Percentiles rank a stretch among this genome's conserved stretches.
These are phyloP conservation scores for Pelagia noctiluca DNA, from an alignment of 30 jellyfish, hydroid and myxozoan species.

Conservation along the genomic window DNA sequence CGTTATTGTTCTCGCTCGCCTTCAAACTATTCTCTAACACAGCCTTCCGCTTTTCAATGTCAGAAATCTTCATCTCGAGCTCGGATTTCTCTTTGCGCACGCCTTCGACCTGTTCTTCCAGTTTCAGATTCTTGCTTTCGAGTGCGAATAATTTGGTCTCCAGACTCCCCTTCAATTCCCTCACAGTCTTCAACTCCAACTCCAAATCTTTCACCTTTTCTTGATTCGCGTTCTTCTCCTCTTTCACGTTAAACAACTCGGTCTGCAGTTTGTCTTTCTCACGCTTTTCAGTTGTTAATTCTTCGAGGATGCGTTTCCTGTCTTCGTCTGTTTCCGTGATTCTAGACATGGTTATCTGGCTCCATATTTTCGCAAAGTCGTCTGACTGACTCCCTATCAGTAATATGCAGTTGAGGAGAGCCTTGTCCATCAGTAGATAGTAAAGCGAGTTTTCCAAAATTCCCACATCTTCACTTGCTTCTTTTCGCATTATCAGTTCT, in stretches of 20 bases:
- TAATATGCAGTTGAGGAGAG: constrained; percentile 83
- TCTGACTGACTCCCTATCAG: constrained; percentile 85
- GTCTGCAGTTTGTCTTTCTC: constrained; percentile 76
- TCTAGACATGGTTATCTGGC: constrained; percentile 52
- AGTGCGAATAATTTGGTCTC: constrained; percentile 85
- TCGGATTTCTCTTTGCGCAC: constrained; percentile 69
- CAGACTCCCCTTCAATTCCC: constrained; percentile 86
- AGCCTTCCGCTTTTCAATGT: constrained; percentile 75
- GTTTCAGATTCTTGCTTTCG: constrained; percentile 69
- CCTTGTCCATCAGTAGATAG: constrained; percentile 95
- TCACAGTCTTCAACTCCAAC: constrained; percentile 85
- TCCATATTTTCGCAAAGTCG: constrained; percentile 80
- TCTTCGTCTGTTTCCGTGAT: constrained; percentile 80
- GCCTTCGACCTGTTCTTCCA: constrained; percentile 77
- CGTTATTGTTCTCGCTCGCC: constrained; percentile 90
- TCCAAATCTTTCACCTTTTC: constrained; percentile 90
- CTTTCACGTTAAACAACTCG: constrained; percentile 68
- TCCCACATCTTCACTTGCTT: constrained; percentile 68
- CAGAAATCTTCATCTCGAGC: constrained; percentile 82
- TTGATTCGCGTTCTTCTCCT: constrained; percentile 77
- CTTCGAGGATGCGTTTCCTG: constrained; percentile 79
- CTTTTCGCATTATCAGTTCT: constrained; percentile 69
- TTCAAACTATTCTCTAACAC: constrained; percentile 82
- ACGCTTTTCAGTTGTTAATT: constrained; percentile 73
- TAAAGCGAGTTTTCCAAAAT: constrained; percentile 88